Evolutionary conservation across 2,888 invertebrate species (phyloP), one percentile per base, ranked within the genome.

Genomic region (Agriopis aurantiaria): DNA sequence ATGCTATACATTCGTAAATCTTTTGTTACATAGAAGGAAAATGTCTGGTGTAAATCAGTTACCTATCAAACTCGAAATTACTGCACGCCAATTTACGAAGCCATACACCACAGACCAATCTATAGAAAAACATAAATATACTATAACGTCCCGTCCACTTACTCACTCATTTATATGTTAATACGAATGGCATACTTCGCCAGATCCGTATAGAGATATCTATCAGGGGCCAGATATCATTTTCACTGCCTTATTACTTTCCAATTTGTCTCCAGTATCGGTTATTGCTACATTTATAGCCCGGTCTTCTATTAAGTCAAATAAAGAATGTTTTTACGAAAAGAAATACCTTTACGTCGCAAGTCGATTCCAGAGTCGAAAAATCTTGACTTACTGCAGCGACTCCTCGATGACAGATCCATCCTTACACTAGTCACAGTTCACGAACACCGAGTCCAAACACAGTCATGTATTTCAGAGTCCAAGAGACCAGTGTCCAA

Each of bases 241-340:
- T 93, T 92, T 91, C 93, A 93, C 93, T 89, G 93, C 85, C 90
- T 92, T 93, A 93, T 94, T 93, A 93, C 88, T 94, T 93, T 93
- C 94, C 94, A 93, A 94, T 94, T 94, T 93, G 90, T 92, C 91
- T 87, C 86, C 82, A 86, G 83, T 89, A 92, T 93, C 89, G 91
- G 92, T 91, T 93, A 91, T 93, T 90, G 90, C 83, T 83, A 78
- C 85, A 87, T 93, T 92, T 93, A 92, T 91, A 83, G 84, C 85
- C 85, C 75, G 81, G 82, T 73, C 81, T 78, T 83, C 82, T 89
- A 84, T 77, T 75, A 78, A 81, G 17, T 67, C 59, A 79, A 77
- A 69, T 75, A 76, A 78, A 75, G 69, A 72, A 73, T 76, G 73
- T 72, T 73, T 80, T 79, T 74, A 52, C 65, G 64, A 66, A 75